Percentiles rank a stretch among this genome's conserved stretches.
Evolutionary conservation across 2,797 vertebrate species (phyloP).

Genomic region (Sebastes melanostomus): DNA sequence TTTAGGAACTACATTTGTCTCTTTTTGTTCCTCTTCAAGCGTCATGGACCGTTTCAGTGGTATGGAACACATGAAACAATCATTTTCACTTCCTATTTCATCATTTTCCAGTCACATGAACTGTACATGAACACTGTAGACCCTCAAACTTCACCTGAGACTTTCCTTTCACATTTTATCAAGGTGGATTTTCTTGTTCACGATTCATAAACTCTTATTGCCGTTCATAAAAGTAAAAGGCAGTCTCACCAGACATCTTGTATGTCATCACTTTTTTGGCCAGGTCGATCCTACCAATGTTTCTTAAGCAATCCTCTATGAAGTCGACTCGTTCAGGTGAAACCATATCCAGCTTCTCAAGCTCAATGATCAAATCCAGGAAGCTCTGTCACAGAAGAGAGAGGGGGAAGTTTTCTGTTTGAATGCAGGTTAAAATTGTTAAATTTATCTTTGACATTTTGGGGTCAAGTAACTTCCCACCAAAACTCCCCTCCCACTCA

Average conservation of each 20-base stretch:
- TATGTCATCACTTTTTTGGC: slow-evolving; percentile 85
- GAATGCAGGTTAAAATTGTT: not conserved
- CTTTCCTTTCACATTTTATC: not conserved
- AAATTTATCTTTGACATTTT: not conserved
- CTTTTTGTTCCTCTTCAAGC: not conserved
- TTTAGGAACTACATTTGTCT: not conserved
- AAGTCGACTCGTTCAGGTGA: slow-evolving; percentile 84
- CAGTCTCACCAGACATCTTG: slow-evolving; percentile 81
- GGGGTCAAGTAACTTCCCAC: not conserved
- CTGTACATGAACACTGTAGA: too few species aligned
- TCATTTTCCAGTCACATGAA: not conserved
- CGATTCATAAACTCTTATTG: not conserved
- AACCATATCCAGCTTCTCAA: slow-evolving; percentile 88
- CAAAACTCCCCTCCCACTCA: not conserved
- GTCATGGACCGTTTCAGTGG: not conserved
- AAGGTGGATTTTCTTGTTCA: not conserved
- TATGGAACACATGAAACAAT: too few species aligned
- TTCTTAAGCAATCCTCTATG: slow-evolving; percentile 83
- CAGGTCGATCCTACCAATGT: slow-evolving; percentile 87
- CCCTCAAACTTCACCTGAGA: not conserved
- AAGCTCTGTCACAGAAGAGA: slow-evolving; percentile 82
- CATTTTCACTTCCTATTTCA: not conserved
- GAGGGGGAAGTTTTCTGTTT: not conserved
- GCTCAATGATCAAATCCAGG: slow-evolving; percentile 86
- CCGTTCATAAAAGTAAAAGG: not conserved